phyloP scores from a whole-genome alignment of 2,113 vertebrate species.

The Glaucidium brasilianum region DNA sequence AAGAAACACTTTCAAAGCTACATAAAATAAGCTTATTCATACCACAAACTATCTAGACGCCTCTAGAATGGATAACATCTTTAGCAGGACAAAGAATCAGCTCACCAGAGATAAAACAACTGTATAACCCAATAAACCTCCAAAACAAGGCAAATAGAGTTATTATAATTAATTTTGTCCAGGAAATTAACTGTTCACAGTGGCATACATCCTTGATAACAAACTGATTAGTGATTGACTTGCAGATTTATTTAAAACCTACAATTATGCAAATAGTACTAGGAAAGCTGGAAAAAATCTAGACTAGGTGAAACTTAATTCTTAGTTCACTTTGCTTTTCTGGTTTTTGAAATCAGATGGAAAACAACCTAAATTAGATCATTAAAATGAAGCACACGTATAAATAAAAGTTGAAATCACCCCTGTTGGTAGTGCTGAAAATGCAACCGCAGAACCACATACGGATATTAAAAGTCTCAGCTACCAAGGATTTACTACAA shows the following conservation, averaged over 20 bases:
- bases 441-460: background rate
- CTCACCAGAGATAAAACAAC: background rate
- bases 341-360: background rate
- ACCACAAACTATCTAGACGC: background rate
- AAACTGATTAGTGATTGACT: background rate
- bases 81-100: background rate
- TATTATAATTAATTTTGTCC: background rate
- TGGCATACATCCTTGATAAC: background rate
- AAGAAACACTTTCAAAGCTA: background rate
- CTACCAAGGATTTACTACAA: background rate
- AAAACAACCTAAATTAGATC: background rate
- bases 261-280: background rate
- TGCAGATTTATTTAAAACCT: background rate
- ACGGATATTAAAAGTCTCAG: too few species aligned
- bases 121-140: background rate
- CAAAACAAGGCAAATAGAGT: background rate
- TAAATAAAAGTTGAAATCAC: background rate
- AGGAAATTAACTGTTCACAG: background rate
- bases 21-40: background rate
- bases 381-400: background rate
- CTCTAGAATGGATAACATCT: background rate
- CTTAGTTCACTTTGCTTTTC: background rate
- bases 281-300: background rate
- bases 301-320: background rate
- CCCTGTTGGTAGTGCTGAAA: background rate